These are phyloP conservation scores for Melanotus villosus DNA, from an alignment of 2,888 invertebrate species.

Conservation along the genomic window DNA sequence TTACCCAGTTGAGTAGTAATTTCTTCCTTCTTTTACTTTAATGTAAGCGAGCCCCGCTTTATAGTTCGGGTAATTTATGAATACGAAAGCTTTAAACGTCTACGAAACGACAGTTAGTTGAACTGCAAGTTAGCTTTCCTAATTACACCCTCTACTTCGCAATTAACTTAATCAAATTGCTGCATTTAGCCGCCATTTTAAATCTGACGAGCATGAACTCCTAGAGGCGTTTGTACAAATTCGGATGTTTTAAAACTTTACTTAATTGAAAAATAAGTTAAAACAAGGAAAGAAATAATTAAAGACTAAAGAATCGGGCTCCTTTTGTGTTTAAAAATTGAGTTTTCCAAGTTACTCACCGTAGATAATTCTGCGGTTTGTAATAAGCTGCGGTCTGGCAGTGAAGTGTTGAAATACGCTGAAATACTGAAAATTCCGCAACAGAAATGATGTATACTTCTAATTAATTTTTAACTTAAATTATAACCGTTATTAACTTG, in stretches of 20 bases:
- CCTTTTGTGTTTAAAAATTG: background rate
- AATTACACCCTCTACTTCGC: conserved; percentile 21
- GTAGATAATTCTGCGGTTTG: conserved; percentile 3
- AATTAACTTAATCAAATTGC: conserved; percentile 22
- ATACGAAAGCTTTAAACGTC: conserved; percentile 17
- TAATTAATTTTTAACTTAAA: conserved; percentile 26
- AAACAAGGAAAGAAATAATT: background rate
- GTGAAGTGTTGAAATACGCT: conserved; percentile 7
- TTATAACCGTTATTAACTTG: conserved; percentile 25
- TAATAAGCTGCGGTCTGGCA: background rate
- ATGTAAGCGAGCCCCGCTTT: background rate
- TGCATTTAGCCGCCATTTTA: conserved; percentile 14
- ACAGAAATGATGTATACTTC: conserved; percentile 1
- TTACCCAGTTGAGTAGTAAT: no score
- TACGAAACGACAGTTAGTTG: conserved; percentile 16
- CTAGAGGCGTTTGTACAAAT: background rate
- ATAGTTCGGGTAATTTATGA: conserved; percentile 8
- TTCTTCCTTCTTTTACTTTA: background rate
- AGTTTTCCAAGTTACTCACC: background rate
- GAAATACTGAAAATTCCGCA: background rate
- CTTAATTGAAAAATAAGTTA: background rate
- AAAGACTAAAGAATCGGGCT: background rate
- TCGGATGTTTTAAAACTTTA: background rate
- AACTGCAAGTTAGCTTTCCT: conserved; percentile 24
- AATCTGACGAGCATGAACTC: background rate